A percentile compares a stretch with the other conserved stretches of the same genome.
These are phyloP conservation scores for Zelleria hepariella DNA, from an alignment of 2,888 invertebrate species.

Conservation along the genomic window DNA sequence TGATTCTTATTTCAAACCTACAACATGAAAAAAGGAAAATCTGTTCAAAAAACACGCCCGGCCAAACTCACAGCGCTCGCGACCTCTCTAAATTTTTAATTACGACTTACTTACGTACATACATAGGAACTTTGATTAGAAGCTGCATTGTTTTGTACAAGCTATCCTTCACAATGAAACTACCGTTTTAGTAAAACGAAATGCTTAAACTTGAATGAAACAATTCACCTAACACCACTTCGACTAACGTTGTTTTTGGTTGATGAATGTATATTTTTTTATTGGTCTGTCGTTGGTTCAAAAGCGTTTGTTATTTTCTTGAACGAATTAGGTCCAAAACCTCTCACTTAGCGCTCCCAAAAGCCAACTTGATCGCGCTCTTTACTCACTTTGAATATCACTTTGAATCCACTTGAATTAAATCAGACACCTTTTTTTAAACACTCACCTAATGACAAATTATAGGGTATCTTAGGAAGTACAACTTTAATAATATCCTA, in stretches of 20 bases:
- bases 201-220: not conserved
- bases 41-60: not conserved
- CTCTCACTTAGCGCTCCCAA: too few relatives aligned
- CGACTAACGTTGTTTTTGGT: not conserved
- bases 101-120: slow-evolving; percentile 71
- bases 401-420: too few relatives aligned
- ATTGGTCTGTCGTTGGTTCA: not conserved
- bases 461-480: too few relatives aligned
- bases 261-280: not conserved
- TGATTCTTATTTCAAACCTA: not conserved
- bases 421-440: too few relatives aligned
- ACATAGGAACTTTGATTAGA: slow-evolving; percentile 73
- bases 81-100: slow-evolving; percentile 61
- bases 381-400: too few relatives aligned
- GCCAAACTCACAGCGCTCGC: slow-evolving; percentile 12
- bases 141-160: slow-evolving; percentile 72
- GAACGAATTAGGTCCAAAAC: too few relatives aligned
- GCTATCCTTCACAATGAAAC: slow-evolving; percentile 69
- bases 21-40: not conserved
- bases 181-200: slow-evolving; percentile 30
- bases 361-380: too few relatives aligned
- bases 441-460: too few relatives aligned
- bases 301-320: not conserved
- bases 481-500: too few relatives aligned
- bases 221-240: not conserved